Percentiles rank a stretch among this genome's conserved stretches.
Conservation (phyloP, 2,797 vertebrate species). For the Xiphophorus birchmanni region DNA sequence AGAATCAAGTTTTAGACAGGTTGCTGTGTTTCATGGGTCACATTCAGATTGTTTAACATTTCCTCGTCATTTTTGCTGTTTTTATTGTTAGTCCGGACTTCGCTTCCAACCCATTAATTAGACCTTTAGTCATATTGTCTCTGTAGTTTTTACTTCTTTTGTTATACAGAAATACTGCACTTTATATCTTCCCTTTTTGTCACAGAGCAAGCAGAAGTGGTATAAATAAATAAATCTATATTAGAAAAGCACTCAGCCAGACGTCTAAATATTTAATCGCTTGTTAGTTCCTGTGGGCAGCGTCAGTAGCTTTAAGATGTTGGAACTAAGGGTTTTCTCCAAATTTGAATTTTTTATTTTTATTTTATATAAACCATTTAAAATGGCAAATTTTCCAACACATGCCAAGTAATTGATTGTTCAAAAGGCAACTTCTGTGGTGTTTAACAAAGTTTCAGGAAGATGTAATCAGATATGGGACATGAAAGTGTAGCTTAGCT, state of each 20-base stretch:
- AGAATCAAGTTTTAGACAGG: slow-evolving; percentile 34
- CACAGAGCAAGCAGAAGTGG: slow-evolving; percentile 40
- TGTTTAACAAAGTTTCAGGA: background rate
- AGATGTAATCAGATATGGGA: background rate
- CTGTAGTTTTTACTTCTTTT: slow-evolving; percentile 13
- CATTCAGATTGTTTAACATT: background rate
- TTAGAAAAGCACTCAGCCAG: slow-evolving; percentile 65
- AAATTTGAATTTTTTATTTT: background rate
- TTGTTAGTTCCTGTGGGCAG: slow-evolving; percentile 58
- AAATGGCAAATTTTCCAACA: background rate
- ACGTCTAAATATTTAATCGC: slow-evolving; percentile 73
- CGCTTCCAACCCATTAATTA: slow-evolving; percentile 23
- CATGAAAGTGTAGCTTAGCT: background rate
- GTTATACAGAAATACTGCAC: slow-evolving; percentile 29
- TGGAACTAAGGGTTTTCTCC: background rate
- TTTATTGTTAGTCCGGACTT: slow-evolving; percentile 1
- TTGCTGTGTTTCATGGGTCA: slow-evolving; percentile 10
- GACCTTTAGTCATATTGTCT: slow-evolving; percentile 3
- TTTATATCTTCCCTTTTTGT: slow-evolving; percentile 46
- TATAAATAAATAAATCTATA: slow-evolving; percentile 72
- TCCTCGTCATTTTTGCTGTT: background rate
- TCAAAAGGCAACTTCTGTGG: background rate
- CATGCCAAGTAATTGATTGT: background rate
- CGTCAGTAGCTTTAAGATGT: slow-evolving; percentile 38
- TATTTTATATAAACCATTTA: background rate